Percentiles rank a stretch among this genome's conserved stretches.
Conservation (phyloP, 2,797 vertebrate genomes). For the Zenarchopterus dispar region DNA sequence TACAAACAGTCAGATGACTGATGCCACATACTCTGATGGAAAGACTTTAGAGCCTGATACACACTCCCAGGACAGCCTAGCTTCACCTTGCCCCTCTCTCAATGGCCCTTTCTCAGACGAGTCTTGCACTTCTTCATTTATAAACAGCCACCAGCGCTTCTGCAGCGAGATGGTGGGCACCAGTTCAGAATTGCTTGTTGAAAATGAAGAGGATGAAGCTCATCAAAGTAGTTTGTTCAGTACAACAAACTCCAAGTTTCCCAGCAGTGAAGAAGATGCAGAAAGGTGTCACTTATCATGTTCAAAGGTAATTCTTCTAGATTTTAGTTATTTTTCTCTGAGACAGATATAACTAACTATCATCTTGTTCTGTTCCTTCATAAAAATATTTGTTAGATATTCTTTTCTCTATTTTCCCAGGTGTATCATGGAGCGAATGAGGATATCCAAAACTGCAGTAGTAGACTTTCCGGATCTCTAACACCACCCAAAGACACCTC, state of each 20-base stretch:
- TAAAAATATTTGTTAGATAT: neutral
- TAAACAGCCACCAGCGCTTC: slow-evolving; percentile 50
- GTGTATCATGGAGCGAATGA: slow-evolving; percentile 84
- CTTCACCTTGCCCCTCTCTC: slow-evolving; percentile 51
- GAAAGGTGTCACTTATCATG: slow-evolving; percentile 27
- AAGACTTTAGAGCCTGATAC: slow-evolving; percentile 81
- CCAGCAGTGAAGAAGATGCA: slow-evolving; percentile 73
- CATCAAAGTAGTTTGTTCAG: slow-evolving; percentile 71
- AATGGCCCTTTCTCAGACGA: slow-evolving; percentile 56
- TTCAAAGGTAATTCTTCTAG: slow-evolving; percentile 52
- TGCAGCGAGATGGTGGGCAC: slow-evolving; percentile 80
- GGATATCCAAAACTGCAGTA: slow-evolving; percentile 86
- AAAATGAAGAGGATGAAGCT: slow-evolving; percentile 86
- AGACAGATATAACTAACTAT: neutral
- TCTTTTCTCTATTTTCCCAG: slow-evolving; percentile 64
- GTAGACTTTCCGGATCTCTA: slow-evolving; percentile 80
- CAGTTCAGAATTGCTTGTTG: slow-evolving; percentile 77
- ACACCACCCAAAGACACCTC: slow-evolving; percentile 77
- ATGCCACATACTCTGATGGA: slow-evolving; percentile 79
- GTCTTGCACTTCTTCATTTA: slow-evolving; percentile 9
- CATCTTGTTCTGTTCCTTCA: neutral
- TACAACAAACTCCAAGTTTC: slow-evolving; percentile 71
- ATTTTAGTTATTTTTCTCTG: neutral
- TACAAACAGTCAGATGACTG: slow-evolving; percentile 84
- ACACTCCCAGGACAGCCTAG: slow-evolving; percentile 81